These are phyloP conservation scores for Linnaemya vulpina DNA, from an alignment of 2,888 invertebrate genomes.

Conservation along the genomic window DNA sequence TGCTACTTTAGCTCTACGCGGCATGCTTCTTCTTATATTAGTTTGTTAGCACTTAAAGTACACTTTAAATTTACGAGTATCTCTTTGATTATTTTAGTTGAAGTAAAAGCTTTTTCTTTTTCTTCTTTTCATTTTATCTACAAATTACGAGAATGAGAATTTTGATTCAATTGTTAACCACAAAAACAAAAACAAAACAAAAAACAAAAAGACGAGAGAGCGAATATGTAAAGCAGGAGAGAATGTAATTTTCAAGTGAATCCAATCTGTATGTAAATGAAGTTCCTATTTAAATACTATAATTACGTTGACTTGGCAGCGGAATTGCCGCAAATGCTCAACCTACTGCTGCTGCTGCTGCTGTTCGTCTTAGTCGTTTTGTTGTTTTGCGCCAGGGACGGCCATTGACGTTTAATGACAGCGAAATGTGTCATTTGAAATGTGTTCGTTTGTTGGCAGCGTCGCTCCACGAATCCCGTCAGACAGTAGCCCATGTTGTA, in stretches of 20 bases:
- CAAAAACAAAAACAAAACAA: slow-evolving; percentile 2
- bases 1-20: slow-evolving; percentile 26
- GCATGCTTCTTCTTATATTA: slow-evolving; percentile 53
- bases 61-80: slow-evolving; percentile 60
- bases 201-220: not conserved
- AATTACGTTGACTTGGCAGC: slow-evolving; percentile 75
- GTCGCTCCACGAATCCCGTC: slow-evolving; percentile 92
- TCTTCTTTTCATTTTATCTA: slow-evolving; percentile 5
- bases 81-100: slow-evolving; percentile 69
- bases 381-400: slow-evolving; percentile 78
- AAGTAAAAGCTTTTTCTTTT: slow-evolving; percentile 27
- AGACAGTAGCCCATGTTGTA: slow-evolving; percentile 96
- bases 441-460: slow-evolving; percentile 89
- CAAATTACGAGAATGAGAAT: slow-evolving; percentile 18
- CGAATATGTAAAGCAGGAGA: not conserved
- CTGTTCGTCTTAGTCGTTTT: slow-evolving; percentile 72
- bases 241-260: slow-evolving; percentile 49
- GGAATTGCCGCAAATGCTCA: slow-evolving; percentile 45
- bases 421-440: slow-evolving; percentile 95
- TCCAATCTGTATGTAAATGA: slow-evolving; percentile 68
- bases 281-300: slow-evolving; percentile 71
- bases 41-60: slow-evolving; percentile 49
- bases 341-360: slow-evolving; percentile 59
- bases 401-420: slow-evolving; percentile 89
- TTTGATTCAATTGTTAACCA: slow-evolving; percentile 30